Conservation (phyloP, 2,797 vertebrate species). For the Eulemur rubriventer region DNA sequence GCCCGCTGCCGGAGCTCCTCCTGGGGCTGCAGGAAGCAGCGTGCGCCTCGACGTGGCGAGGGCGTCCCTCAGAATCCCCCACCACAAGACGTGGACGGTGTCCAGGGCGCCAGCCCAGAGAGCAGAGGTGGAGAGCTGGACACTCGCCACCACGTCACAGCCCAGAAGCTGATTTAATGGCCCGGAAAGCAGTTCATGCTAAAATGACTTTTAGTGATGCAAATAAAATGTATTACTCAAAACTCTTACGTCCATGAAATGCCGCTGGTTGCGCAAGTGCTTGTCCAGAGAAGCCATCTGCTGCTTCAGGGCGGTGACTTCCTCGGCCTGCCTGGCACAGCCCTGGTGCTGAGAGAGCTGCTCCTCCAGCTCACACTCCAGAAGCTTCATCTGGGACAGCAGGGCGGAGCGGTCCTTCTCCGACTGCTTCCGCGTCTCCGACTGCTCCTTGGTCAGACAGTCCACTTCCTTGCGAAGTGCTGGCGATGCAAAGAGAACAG, state of each 20-base stretch:
- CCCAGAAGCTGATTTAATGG: background rate
- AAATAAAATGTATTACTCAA: accelerated
- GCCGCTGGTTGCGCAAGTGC: slow-evolving; percentile 94
- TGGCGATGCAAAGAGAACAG: slow-evolving; percentile 66
- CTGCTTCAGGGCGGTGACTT: slow-evolving; percentile 91
- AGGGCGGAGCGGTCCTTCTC: slow-evolving; percentile 92
- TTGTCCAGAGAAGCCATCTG: slow-evolving; percentile 94
- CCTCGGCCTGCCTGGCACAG: slow-evolving; percentile 85
- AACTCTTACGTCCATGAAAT: slow-evolving; percentile 94
- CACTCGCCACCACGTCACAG: accelerated
- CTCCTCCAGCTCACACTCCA: slow-evolving; percentile 95
- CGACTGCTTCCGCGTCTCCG: slow-evolving; percentile 93
- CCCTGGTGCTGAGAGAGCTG: slow-evolving; percentile 89
- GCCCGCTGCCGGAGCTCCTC: background rate
- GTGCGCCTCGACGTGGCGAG: background rate
- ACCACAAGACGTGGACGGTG: background rate
- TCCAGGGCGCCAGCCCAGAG: background rate
- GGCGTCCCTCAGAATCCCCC: background rate
- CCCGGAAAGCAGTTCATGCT: background rate
- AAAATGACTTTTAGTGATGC: accelerated
- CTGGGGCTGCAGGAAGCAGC: background rate
- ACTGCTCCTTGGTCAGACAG: slow-evolving; percentile 89
- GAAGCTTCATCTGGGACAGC: slow-evolving; percentile 87
- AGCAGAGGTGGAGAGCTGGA: background rate
- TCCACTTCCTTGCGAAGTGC: slow-evolving; percentile 92